Evolutionary conservation across 2,888 invertebrate species (phyloP), one percentile per base, ranked within the genome.

Genomic region (Hypercompe scribonia): DNA sequence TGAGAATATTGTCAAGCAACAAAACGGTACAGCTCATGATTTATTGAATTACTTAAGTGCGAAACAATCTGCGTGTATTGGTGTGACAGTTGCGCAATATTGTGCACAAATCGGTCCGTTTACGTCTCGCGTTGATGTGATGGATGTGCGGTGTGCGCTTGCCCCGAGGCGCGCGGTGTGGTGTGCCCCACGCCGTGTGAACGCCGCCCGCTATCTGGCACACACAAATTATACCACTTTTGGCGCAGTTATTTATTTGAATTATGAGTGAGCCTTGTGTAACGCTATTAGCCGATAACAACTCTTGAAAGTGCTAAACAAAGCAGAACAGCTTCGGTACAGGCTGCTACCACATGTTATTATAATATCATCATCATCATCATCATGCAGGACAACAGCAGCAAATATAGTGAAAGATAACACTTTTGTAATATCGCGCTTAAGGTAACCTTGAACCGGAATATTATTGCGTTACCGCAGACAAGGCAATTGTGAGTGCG

Each of bases 151-250:
- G 81, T 80, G 81, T 66, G 31, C 33, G 65, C 33, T 61, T 70
- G 50, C 58, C 73, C 75, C 31, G 79, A 78, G 78, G 74, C 75
- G 67, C 31, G 76, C 79, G 78, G 74, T 71, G 66, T 82, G 80
- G 46, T 81, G 65, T 54, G 65, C 50, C 66, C 36, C 64, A 24
- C 11, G 33, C 33, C 88, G 88, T 87, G 88, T 87, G 88, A 88
- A 88, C 87, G 74, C 69, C 79, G 72, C 50, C 63, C 28, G 72
- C 78, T 78, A 84, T 86, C 83, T 84, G 84, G 81, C 83, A 82
- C 83, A 84, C 82, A 84, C 84, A 87, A 85, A 87, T 89, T 88
- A 89, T 85, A 84, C 88, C 85, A 81, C 78, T 86, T 87, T 88
- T 83, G 89, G 86, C 82, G 80, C 76, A 86, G 83, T 84, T 84